A percentile compares a stretch with the other conserved stretches of the same genome.
phyloP scores from a whole-genome alignment of 2,888 invertebrate species.

The Eristalinus aeneus region DNA sequence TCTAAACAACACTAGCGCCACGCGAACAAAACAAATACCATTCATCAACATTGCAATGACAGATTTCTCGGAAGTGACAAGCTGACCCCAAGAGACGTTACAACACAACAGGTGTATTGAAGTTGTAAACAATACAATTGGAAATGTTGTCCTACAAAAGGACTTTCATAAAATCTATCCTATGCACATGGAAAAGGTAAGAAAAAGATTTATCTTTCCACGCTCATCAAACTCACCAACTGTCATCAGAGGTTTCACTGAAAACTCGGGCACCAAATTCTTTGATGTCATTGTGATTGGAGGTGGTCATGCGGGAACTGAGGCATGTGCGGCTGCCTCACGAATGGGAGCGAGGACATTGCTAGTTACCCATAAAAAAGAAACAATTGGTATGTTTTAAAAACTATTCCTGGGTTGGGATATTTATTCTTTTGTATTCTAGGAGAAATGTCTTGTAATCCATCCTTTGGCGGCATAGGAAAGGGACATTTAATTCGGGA shows the following conservation, averaged over 20 bases:
- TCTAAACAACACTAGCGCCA: neutral
- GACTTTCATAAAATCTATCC: slow-evolving; percentile 5
- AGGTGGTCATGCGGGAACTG: slow-evolving; percentile 95
- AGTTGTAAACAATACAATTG: slow-evolving; percentile 20
- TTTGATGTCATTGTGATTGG: slow-evolving; percentile 92
- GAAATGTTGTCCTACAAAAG: slow-evolving; percentile 36
- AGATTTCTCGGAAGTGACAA: neutral
- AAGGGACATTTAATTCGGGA: slow-evolving; percentile 94
- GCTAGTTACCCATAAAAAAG: slow-evolving; percentile 91
- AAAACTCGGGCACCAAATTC: neutral
- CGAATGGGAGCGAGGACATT: slow-evolving; percentile 91
- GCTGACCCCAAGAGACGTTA: slow-evolving; percentile 13
- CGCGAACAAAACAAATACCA: neutral
- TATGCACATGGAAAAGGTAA: slow-evolving; percentile 42
- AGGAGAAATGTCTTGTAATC: slow-evolving; percentile 97
- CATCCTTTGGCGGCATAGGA: slow-evolving; percentile 95
- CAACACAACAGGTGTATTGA: slow-evolving; percentile 24
- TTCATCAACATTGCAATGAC: too few relatives aligned
- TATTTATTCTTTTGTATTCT: slow-evolving; percentile 65
- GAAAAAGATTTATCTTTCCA: too few relatives aligned
- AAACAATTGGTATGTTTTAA: slow-evolving; percentile 85
- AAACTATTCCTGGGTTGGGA: slow-evolving; percentile 20
- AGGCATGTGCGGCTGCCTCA: slow-evolving; percentile 91
- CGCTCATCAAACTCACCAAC: neutral
- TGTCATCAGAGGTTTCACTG: slow-evolving; percentile 51